A percentile compares a stretch with the other conserved stretches of the same genome.
phyloP scores from a whole-genome alignment of 2,113 vertebrate species.

The Pelecanus crispus region DNA sequence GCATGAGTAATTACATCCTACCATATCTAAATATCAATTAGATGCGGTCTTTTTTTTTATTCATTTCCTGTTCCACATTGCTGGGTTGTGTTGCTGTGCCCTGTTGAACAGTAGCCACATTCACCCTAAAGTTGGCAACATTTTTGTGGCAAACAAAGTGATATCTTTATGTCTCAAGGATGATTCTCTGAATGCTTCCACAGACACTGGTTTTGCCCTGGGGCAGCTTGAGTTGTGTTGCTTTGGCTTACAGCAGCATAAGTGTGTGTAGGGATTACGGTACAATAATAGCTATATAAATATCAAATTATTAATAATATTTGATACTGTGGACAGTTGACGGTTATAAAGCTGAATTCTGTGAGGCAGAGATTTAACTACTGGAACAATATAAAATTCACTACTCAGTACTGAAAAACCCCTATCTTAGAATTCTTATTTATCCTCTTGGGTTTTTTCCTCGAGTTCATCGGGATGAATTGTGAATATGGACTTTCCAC shows the following conservation, averaged over 20 bases:
- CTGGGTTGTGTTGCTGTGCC: not conserved
- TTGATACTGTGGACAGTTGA: not conserved
- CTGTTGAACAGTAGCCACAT: conserved; percentile 34
- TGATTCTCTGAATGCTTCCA: not conserved
- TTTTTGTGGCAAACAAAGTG: conserved; percentile 16
- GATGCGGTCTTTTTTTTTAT: not conserved
- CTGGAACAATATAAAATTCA: not conserved
- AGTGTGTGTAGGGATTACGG: not conserved
- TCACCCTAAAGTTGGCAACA: not conserved
- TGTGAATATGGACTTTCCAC: not conserved
- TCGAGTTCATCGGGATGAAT: not conserved
- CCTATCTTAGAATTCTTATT: not conserved
- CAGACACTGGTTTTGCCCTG: not conserved
- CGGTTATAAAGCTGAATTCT: not conserved
- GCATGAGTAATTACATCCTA: conserved; percentile 33
- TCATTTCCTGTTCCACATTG: conserved; percentile 1
- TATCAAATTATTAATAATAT: not conserved
- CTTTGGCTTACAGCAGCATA: not conserved
- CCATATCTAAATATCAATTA: conserved; percentile 45
- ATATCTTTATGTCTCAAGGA: not conserved
- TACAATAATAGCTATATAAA: not conserved
- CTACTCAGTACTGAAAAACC: accelerated
- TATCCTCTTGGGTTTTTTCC: not conserved
- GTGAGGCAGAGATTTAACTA: not conserved
- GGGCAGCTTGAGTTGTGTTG: not conserved